phyloP scores from a whole-genome alignment of 2,888 invertebrate genomes.

The Girardia tigrina region DNA sequence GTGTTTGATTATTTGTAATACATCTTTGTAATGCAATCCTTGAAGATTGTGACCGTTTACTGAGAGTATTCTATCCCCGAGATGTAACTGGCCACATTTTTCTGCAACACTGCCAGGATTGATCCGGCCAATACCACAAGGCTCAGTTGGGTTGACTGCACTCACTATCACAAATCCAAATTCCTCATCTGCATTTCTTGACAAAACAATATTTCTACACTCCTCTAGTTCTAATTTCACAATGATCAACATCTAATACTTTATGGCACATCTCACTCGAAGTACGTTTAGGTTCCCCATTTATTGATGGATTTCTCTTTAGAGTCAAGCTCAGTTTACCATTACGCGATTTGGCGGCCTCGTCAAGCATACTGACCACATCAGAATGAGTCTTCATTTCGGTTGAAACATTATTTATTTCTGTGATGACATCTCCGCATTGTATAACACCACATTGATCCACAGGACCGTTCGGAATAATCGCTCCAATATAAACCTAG shows the following conservation, averaged over 20 bases:
- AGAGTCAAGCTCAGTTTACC: not conserved
- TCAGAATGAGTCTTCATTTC: not conserved
- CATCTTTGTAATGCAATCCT: constrained; percentile 1
- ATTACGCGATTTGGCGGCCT: not conserved
- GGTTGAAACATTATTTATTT: not conserved
- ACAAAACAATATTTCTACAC: not conserved
- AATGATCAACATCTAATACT: no score
- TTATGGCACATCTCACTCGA: no score
- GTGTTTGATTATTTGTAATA: not conserved
- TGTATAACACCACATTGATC: not conserved
- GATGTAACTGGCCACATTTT: not conserved
- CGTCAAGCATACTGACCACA: not conserved
- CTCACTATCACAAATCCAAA: constrained; percentile 12
- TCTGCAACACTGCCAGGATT: constrained; percentile 2
- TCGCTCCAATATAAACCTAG: not conserved
- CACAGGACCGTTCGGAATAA: not conserved
- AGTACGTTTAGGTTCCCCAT: no score
- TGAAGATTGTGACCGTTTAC: not conserved
- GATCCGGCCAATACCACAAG: not conserved
- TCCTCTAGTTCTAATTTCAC: not conserved
- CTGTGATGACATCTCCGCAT: not conserved
- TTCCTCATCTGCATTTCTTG: not conserved
- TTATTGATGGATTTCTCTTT: no score
- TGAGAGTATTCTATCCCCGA: constrained; percentile 1
- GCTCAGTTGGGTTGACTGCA: constrained; percentile 4